Evolutionary conservation across 2,888 invertebrate species (phyloP).

Genomic region (Calameuta filiformis): DNA sequence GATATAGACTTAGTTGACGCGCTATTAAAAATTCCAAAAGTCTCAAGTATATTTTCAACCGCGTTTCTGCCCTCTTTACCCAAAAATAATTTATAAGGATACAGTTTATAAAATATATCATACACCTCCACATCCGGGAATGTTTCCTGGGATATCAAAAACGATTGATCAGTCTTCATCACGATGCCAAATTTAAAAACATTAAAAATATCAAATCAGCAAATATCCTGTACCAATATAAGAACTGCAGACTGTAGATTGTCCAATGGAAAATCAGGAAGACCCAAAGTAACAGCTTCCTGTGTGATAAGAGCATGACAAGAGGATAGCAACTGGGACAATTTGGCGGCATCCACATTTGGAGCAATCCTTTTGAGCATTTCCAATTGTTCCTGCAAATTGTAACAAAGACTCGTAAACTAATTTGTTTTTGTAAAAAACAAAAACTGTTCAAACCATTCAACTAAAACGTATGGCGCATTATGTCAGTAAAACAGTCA

Average conservation of each 20-base stretch:
- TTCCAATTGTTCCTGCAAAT: constrained; percentile 71
- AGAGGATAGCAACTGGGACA: constrained; percentile 70
- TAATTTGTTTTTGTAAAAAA: too few relatives aligned
- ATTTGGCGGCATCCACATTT: constrained; percentile 66
- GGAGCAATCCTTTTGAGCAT: constrained; percentile 68
- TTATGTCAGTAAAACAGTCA: neutral
- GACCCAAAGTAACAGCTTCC: constrained; percentile 76
- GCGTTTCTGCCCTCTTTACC: constrained; percentile 80
- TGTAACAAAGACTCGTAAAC: neutral
- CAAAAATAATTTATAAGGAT: constrained; percentile 85
- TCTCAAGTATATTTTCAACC: constrained; percentile 77
- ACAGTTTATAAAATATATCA: constrained; percentile 80
- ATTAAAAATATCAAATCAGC: neutral
- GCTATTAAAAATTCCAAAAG: constrained; percentile 68
- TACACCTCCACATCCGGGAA: constrained; percentile 76
- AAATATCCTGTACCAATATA: constrained; percentile 71
- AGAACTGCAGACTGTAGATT: constrained; percentile 76
- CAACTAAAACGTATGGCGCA: neutral
- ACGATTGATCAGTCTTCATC: neutral
- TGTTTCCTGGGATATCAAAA: constrained; percentile 71
- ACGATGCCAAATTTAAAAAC: neutral
- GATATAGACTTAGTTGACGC: constrained; percentile 3
- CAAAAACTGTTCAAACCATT: neutral
- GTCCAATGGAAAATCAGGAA: constrained; percentile 93
- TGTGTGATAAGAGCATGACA: constrained; percentile 82